Percentiles rank a stretch among this genome's conserved stretches.
Conservation (phyloP, 2,888 invertebrate species). For the Drosophila peninsularis region DNA sequence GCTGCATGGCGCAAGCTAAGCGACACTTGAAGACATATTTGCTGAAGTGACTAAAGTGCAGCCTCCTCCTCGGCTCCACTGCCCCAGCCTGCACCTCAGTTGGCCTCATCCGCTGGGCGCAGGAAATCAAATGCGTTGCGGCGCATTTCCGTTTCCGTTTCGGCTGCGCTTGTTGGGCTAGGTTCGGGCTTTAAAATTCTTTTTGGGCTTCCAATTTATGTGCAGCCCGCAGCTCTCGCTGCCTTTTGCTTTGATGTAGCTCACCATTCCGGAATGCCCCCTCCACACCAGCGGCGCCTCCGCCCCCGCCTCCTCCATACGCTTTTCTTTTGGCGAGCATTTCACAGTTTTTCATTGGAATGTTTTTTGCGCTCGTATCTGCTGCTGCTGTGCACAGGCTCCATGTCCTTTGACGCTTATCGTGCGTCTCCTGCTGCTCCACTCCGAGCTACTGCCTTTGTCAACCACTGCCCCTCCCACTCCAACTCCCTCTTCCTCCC, state of each 20-base stretch:
- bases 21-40: slow-evolving; percentile 70
- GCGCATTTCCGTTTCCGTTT: slow-evolving; percentile 55
- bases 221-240: slow-evolving; percentile 72
- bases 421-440: slow-evolving; percentile 32
- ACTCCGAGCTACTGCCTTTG: slow-evolving; percentile 4
- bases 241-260: slow-evolving; percentile 72
- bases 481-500: not conserved
- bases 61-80: not conserved
- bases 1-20: slow-evolving; percentile 22
- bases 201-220: slow-evolving; percentile 61
- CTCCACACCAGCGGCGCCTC: not conserved
- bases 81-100: not conserved
- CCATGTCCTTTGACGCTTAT: slow-evolving; percentile 76
- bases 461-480: not conserved
- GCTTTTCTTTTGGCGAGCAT: slow-evolving; percentile 18
- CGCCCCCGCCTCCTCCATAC: not conserved
- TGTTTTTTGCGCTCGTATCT: slow-evolving; percentile 34
- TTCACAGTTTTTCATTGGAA: slow-evolving; percentile 36
- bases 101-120: slow-evolving; percentile 39
- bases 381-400: slow-evolving; percentile 21
- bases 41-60: slow-evolving; percentile 66
- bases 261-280: not conserved
- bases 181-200: slow-evolving; percentile 47
- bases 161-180: slow-evolving; percentile 48
- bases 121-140: slow-evolving; percentile 73